Evolutionary conservation across 2,888 invertebrate genomes (phyloP).

Genomic region (Axea sp.): DNA sequence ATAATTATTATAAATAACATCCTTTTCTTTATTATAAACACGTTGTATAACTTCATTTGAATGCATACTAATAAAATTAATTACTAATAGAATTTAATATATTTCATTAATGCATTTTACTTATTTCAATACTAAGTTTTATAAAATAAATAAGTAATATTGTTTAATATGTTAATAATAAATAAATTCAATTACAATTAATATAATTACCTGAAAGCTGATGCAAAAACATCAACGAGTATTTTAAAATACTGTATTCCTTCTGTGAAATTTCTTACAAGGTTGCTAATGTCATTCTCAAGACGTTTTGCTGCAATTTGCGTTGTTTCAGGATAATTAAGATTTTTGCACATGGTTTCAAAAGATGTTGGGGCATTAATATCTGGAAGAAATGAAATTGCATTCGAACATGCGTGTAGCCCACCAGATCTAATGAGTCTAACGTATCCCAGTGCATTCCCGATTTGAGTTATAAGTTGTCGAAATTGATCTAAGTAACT

Average conservation of each 20-base stretch:
- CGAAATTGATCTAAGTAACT: constrained; percentile 97
- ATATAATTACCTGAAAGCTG: constrained; percentile 86
- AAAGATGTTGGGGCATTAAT: constrained; percentile 84
- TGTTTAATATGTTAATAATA: no score
- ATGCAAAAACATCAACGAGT: constrained; percentile 94
- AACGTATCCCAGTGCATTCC: constrained; percentile 97
- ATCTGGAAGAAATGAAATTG: constrained; percentile 93
- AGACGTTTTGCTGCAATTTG: constrained; percentile 86
- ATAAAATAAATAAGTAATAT: no score
- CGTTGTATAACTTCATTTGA: no score
- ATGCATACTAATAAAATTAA: no score
- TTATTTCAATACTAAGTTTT: no score
- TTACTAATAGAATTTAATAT: no score
- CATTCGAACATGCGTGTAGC: constrained; percentile 93
- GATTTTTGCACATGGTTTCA: constrained; percentile 83
- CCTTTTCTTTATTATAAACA: no score
- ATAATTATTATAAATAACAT: no score
- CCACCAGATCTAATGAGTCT: constrained; percentile 96
- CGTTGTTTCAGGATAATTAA: constrained; percentile 82
- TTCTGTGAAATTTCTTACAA: constrained; percentile 91
- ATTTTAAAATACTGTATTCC: constrained; percentile 94
- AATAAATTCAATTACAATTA: no score
- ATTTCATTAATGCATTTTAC: no score
- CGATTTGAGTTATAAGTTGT: constrained; percentile 94
- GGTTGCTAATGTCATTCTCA: constrained; percentile 87